Percentiles rank a stretch among this genome's conserved stretches.
Conservation (phyloP, 1,140 invertebrate genomes). For the Dendroctonus valens region DNA sequence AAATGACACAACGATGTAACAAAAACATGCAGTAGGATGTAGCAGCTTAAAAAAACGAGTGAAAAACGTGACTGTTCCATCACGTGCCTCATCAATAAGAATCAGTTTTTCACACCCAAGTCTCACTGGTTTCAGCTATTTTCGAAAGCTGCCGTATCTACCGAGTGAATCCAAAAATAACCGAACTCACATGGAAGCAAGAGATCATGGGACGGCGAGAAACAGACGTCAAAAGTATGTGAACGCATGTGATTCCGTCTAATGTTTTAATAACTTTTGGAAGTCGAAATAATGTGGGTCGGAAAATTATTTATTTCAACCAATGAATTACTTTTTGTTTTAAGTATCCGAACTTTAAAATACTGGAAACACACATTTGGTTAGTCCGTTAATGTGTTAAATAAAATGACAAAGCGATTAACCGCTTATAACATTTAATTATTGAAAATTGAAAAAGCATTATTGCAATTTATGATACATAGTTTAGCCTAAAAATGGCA, state of each 20-base stretch:
- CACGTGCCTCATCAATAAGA: constrained; percentile 11
- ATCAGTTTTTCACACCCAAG: constrained; percentile 3
- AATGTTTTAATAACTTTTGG: background rate
- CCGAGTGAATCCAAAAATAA: constrained; percentile 22
- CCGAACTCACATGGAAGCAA: background rate
- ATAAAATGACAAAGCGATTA: too few relatives aligned
- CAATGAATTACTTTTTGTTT: too few relatives aligned
- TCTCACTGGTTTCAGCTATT: background rate
- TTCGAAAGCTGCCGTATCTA: constrained; percentile 6
- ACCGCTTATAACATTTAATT: too few relatives aligned
- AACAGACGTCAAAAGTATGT: constrained; percentile 14
- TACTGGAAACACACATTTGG: too few relatives aligned
- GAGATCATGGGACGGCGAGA: constrained; percentile 13
- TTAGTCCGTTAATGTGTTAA: too few relatives aligned
- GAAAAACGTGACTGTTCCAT: constrained; percentile 6
- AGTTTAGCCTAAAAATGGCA: too few relatives aligned
- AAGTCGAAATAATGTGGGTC: background rate
- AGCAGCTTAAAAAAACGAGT: background rate
- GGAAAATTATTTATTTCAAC: too few relatives aligned
- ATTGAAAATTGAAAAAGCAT: too few relatives aligned
- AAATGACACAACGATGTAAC: too few relatives aligned
- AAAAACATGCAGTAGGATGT: too few relatives aligned
- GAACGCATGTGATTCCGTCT: constrained; percentile 12
- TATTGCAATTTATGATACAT: too few relatives aligned
- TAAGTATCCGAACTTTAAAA: too few relatives aligned